Conservation (phyloP, 2,113 vertebrate genomes). For the Sylvietta virens region DNA sequence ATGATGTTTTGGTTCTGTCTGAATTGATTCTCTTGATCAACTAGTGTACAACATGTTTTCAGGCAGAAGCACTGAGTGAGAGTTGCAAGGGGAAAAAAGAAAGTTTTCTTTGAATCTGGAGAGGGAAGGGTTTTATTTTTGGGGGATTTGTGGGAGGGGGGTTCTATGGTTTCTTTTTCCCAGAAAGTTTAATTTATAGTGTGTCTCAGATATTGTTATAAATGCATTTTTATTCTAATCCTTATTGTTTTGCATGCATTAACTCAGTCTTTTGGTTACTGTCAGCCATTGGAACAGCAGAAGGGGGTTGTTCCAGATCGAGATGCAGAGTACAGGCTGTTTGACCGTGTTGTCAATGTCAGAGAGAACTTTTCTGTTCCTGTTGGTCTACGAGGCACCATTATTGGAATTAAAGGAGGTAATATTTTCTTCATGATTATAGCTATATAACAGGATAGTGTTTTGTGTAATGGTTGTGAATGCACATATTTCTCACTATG, state of each 20-base stretch:
- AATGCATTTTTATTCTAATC: background rate
- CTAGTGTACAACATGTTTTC: background rate
- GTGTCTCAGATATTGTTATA: background rate
- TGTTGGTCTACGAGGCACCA: conserved; percentile 89
- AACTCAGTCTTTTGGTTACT: background rate
- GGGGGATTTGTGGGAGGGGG: no score
- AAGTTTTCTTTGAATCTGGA: background rate
- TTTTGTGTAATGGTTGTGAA: background rate
- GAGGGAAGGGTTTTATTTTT: background rate
- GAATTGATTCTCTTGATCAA: background rate
- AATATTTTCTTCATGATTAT: background rate
- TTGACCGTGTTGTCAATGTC: conserved; percentile 94
- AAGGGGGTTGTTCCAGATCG: conserved; percentile 90
- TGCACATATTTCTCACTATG: background rate
- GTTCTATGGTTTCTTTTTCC: background rate
- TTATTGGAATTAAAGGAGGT: conserved; percentile 98
- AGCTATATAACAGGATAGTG: background rate
- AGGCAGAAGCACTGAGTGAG: background rate
- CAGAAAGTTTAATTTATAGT: background rate
- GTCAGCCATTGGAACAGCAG: conserved; percentile 91
- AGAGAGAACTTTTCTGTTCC: conserved; percentile 94
- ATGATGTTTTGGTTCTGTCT: background rate
- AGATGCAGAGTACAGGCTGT: conserved; percentile 88
- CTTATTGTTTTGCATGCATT: background rate
- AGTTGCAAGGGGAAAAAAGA: background rate